These are phyloP conservation scores for Neogale vison DNA, from an alignment of 2,113 vertebrate species.

Conservation along the genomic window DNA sequence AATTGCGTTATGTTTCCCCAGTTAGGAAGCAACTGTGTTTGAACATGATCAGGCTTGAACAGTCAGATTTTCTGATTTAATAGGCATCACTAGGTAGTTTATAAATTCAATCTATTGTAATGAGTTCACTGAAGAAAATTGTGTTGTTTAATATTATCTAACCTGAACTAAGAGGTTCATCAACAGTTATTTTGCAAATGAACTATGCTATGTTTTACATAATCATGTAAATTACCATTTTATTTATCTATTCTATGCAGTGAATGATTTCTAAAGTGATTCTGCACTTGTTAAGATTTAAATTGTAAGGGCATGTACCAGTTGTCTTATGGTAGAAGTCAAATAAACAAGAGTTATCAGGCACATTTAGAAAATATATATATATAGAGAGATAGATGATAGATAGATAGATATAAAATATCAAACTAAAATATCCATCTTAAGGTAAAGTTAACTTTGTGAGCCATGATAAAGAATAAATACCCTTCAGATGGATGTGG, in stretches of 20 bases:
- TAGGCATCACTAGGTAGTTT: conserved; percentile 35
- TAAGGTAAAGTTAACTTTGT: conserved; percentile 43
- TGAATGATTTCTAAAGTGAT: conserved; percentile 60
- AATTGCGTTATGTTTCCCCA: background rate
- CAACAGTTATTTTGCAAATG: conserved; percentile 70
- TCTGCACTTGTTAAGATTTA: conserved; percentile 47
- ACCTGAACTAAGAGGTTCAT: conserved; percentile 60
- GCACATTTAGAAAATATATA: background rate
- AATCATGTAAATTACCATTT: conserved; percentile 70
- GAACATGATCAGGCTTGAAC: conserved; percentile 51
- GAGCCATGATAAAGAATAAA: background rate
- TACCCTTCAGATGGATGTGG: background rate
- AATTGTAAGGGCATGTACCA: conserved; percentile 47
- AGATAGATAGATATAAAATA: background rate
- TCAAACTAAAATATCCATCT: background rate
- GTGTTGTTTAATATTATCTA: conserved; percentile 65
- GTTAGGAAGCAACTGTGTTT: background rate
- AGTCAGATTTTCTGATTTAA: conserved; percentile 60
- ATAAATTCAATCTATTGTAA: conserved; percentile 71
- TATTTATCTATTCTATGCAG: conserved; percentile 48
- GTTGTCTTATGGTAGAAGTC: conserved; percentile 29
- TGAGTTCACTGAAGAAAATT: conserved; percentile 67
- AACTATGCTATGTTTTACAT: conserved; percentile 60
- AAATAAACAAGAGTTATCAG: conserved; percentile 33
- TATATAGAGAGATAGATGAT: background rate